These are phyloP conservation scores for Clistopyga incitator DNA, from an alignment of 2,888 invertebrate genomes.

Conservation along the genomic window DNA sequence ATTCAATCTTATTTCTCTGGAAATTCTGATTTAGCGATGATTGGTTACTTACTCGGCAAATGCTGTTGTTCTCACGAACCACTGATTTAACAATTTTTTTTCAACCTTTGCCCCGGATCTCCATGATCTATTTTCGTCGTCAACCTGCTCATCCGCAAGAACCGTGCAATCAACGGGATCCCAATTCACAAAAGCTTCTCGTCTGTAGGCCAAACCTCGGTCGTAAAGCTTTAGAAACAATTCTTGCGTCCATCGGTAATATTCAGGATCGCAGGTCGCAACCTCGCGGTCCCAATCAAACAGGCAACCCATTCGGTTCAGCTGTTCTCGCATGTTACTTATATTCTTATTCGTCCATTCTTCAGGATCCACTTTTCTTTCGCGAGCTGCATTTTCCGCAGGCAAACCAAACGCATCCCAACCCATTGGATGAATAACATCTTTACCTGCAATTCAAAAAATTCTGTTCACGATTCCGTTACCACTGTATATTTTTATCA, in stretches of 20 bases:
- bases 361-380: conserved; percentile 91
- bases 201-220: conserved; percentile 93
- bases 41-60: conserved; percentile 88
- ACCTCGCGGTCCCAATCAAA: conserved; percentile 98
- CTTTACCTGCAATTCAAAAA: conserved; percentile 74
- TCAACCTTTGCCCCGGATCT: conserved; percentile 98
- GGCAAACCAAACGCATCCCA: conserved; percentile 99
- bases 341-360: conserved; percentile 97
- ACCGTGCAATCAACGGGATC: conserved; percentile 99
- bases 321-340: conserved; percentile 92
- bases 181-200: conserved; percentile 97
- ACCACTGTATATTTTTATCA: no score
- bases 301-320: conserved; percentile 90
- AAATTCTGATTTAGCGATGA: neutral
- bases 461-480: neutral
- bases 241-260: conserved; percentile 98
- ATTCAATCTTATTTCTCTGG: no score
- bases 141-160: conserved; percentile 98
- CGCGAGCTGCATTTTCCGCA: conserved; percentile 99
- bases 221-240: conserved; percentile 95
- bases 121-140: conserved; percentile 96
- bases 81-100: conserved; percentile 94
- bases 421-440: conserved; percentile 97
- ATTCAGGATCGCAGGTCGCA: conserved; percentile 93
- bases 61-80: conserved; percentile 96